Percentiles rank a stretch among this genome's conserved stretches.
Evolutionary conservation across 2,888 invertebrate species (phyloP).

Genomic region (Iphiclides podalirius): DNA sequence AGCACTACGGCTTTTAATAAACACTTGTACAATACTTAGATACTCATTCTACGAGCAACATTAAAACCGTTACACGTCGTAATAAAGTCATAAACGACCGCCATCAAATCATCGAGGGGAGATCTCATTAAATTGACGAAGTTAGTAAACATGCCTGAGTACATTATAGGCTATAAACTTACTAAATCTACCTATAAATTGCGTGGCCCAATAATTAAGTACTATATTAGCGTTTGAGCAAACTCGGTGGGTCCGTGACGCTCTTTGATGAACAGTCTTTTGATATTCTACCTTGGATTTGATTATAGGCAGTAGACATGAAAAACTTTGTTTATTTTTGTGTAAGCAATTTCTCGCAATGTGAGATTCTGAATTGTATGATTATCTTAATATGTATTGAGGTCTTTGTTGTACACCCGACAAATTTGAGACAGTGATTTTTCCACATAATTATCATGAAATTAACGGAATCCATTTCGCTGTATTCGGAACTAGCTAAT

Average conservation of each 20-base stretch:
- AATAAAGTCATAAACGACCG: slow-evolving; percentile 32
- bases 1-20: too few relatives aligned
- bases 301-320: too few relatives aligned
- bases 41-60: not conserved
- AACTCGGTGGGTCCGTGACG: slow-evolving; percentile 2
- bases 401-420: too few relatives aligned
- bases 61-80: slow-evolving; percentile 13
- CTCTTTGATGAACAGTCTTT: too few relatives aligned
- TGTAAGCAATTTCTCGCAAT: too few relatives aligned
- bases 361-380: too few relatives aligned
- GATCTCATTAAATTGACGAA: slow-evolving; percentile 51
- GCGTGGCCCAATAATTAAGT: slow-evolving; percentile 26
- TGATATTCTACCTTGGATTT: not conserved
- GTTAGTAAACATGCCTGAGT: slow-evolving; percentile 46
- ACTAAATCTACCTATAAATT: slow-evolving; percentile 28
- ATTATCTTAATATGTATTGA: too few relatives aligned
- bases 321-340: too few relatives aligned
- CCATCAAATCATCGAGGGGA: slow-evolving; percentile 28
- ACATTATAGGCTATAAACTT: slow-evolving; percentile 36
- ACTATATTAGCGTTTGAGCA: slow-evolving; percentile 7
- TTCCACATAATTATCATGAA: too few relatives aligned
- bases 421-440: too few relatives aligned
- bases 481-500: too few relatives aligned
- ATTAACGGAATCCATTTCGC: too few relatives aligned
- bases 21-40: not conserved